Conservation (phyloP, 2,113 vertebrate genomes). For the Periophthalmodon schlosseri region DNA sequence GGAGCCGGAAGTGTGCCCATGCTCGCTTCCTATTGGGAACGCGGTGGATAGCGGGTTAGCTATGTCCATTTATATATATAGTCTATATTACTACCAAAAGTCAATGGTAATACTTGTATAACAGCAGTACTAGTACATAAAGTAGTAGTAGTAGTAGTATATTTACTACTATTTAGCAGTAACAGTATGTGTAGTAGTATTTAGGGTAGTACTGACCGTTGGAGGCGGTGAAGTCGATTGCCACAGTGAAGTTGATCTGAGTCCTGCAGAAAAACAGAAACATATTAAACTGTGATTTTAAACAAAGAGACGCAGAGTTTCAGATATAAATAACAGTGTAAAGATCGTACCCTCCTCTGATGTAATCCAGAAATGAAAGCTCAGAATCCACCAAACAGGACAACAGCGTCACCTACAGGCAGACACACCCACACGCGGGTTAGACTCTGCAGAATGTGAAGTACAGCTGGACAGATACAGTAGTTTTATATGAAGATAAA, state of each 20-base stretch:
- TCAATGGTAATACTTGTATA: no score
- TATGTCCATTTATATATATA: no score
- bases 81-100: background rate
- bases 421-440: background rate
- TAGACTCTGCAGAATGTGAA: background rate
- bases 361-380: constrained; percentile 97
- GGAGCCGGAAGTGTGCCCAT: no score
- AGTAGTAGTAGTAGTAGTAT: no score
- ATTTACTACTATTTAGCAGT: no score
- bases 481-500: no score
- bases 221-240: constrained; percentile 98
- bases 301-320: background rate
- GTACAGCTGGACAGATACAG: no score
- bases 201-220: constrained; percentile 85
- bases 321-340: background rate
- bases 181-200: no score
- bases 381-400: constrained; percentile 98
- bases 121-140: no score
- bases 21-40: no score
- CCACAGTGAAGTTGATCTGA: constrained; percentile 99
- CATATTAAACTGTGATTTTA: background rate
- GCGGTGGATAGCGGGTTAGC: no score
- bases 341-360: constrained; percentile 92
- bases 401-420: constrained; percentile 90
- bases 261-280: constrained; percentile 81